Conservation (phyloP, 2,888 invertebrate species). For the Thereva nobilitata region DNA sequence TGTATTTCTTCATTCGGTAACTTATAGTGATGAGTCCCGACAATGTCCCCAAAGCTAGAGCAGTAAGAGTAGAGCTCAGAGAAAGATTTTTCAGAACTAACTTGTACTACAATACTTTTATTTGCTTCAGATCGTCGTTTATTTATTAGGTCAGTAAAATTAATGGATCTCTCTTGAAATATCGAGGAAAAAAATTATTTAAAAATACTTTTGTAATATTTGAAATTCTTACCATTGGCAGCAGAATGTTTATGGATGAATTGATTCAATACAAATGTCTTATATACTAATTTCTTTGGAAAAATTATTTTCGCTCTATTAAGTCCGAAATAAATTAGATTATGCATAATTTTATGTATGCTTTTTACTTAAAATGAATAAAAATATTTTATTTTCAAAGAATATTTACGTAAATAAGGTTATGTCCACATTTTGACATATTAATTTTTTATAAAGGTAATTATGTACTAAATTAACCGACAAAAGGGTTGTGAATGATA, state of each 20-base stretch:
- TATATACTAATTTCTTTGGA: too few species aligned
- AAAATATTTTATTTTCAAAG: too few species aligned
- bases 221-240: neutral
- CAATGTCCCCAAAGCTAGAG: conserved; percentile 66
- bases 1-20: conserved; percentile 64
- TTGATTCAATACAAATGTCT: too few species aligned
- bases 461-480: too few species aligned
- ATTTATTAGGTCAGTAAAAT: conserved; percentile 64
- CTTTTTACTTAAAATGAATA: too few species aligned
- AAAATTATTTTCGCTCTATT: too few species aligned
- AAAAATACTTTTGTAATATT: neutral
- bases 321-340: too few species aligned
- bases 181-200: neutral
- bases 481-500: too few species aligned
- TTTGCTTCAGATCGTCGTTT: conserved; percentile 68
- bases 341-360: too few species aligned
- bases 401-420: too few species aligned
- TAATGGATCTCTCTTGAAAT: conserved; percentile 35
- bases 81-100: conserved; percentile 71
- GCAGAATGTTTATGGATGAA: neutral
- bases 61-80: conserved; percentile 72
- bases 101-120: conserved; percentile 75
- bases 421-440: too few species aligned
- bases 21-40: conserved; percentile 69
- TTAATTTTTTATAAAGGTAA: too few species aligned